phyloP scores from a whole-genome alignment of 1,140 invertebrate species.

The Scaptomyza hsui region DNA sequence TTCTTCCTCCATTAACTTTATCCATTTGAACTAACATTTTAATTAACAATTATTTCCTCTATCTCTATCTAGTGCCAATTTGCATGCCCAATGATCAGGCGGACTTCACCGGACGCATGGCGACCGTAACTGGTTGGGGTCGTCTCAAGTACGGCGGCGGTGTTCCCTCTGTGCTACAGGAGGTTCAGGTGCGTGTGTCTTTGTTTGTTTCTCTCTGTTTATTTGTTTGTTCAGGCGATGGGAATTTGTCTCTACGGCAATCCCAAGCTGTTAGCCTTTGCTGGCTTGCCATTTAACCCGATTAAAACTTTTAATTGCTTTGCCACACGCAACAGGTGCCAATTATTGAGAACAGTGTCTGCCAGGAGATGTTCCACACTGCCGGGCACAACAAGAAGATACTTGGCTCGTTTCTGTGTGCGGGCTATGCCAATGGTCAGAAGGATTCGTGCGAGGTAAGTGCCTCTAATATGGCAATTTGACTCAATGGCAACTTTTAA shows the following conservation, averaged over 20 bases:
- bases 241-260: not conserved
- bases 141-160: slow-evolving; percentile 90
- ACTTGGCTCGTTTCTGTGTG: slow-evolving; percentile 95
- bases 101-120: slow-evolving; percentile 92
- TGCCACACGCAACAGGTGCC: slow-evolving; percentile 87
- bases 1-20: not conserved
- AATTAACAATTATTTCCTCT: not conserved
- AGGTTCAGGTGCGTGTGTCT: slow-evolving; percentile 88
- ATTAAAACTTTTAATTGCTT: slow-evolving; percentile 18
- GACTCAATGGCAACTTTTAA: not conserved
- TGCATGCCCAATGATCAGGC: slow-evolving; percentile 93
- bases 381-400: slow-evolving; percentile 95
- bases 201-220: not conserved
- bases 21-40: not conserved
- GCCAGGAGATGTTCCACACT: slow-evolving; percentile 96
- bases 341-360: slow-evolving; percentile 94
- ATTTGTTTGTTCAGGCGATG: not conserved
- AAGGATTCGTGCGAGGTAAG: slow-evolving; percentile 97
- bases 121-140: slow-evolving; percentile 92
- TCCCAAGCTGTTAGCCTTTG: not conserved
- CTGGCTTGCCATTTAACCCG: not conserved
- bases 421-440: slow-evolving; percentile 95
- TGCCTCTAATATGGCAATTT: slow-evolving; percentile 18
- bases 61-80: slow-evolving; percentile 89
- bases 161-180: slow-evolving; percentile 94